Base-by-base conservation (phyloP, 2,888 invertebrate genomes). In the Volucella inflata region DNA sequence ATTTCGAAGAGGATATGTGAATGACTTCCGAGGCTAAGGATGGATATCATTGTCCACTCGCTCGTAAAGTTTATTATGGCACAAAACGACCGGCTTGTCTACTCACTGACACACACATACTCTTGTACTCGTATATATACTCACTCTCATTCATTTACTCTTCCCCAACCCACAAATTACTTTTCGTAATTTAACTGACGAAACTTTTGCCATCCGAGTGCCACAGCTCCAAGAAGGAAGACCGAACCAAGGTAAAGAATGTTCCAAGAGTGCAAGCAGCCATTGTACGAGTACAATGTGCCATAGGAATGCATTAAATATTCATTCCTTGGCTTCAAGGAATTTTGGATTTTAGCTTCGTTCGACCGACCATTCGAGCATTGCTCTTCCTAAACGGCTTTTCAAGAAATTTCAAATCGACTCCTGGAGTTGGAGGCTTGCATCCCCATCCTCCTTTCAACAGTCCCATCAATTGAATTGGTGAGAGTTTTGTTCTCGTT, bases 31-130 rank as follows among this genome's bases (percentile, higher is more conserved):
- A 81, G 81, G 60, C 71, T 81, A 81, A 80, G 81, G 85, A 85
- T 85, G 81, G 85, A 85, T 85, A 85, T 85, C 85, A 85, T 85
- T 85, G 85, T 85, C 85, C 85, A 85, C 85, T 81, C 81, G 85
- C 62, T 85, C 85, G 85, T 85, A 85, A 85, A 81, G 85, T 85
- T 85, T 85, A 85, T 85, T 85, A 85, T 77, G 67, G 85, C 76
- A 81, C 85, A 85, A 81, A 85, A 85, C 81, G 81, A 85, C 85
- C 76, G 53, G 84, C 67, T 81, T 51, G 75, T 84, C 80, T 80
- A 59, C 75, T 70, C 62, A 14, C 36, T 16, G 44, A 51, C 48
- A 71, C 1, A 46, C 70, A 44, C 60, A 59, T 53, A 40, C 42
- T 21, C 59, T 3, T 21, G 12, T 11, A 30, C 11, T 44, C 62